A percentile compares a stretch with the other conserved stretches of the same genome.
Conservation (phyloP, 2,797 vertebrate species). For the Neostethus bicornis region DNA sequence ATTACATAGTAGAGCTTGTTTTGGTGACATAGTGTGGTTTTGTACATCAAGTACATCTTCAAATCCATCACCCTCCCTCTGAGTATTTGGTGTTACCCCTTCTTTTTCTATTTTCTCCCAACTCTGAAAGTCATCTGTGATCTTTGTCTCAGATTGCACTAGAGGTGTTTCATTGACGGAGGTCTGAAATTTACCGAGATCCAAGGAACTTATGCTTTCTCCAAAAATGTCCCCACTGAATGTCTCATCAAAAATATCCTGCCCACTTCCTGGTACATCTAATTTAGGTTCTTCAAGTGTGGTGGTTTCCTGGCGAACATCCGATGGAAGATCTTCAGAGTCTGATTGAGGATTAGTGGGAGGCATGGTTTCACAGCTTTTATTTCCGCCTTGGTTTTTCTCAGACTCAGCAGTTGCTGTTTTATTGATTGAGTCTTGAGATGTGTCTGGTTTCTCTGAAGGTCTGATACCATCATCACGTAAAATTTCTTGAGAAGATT, state of each 20-base stretch:
- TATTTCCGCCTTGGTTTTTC: too few relatives aligned
- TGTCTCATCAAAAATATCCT: slow-evolving; percentile 11
- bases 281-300: slow-evolving; percentile 9
- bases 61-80: too few relatives aligned
- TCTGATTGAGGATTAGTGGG: slow-evolving; percentile 7
- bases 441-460: not conserved
- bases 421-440: not conserved
- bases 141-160: slow-evolving; percentile 8
- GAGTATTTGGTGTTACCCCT: too few relatives aligned
- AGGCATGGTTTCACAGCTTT: slow-evolving; percentile 6
- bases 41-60: too few relatives aligned
- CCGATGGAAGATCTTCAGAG: not conserved
- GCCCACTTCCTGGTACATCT: slow-evolving; percentile 4
- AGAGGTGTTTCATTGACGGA: slow-evolving; percentile 9
- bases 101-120: too few relatives aligned
- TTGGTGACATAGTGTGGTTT: too few relatives aligned
- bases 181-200: too few relatives aligned
- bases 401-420: slow-evolving; percentile 5
- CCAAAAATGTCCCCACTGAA: slow-evolving; percentile 28
- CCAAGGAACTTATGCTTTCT: slow-evolving; percentile 15
- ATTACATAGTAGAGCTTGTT: too few relatives aligned
- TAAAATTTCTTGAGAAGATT: not conserved
- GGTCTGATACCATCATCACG: slow-evolving; percentile 1
- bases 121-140: too few relatives aligned
- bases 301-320: not conserved